Conservation (phyloP, 2,888 invertebrate genomes). For the Luffia ferchaultella region DNA sequence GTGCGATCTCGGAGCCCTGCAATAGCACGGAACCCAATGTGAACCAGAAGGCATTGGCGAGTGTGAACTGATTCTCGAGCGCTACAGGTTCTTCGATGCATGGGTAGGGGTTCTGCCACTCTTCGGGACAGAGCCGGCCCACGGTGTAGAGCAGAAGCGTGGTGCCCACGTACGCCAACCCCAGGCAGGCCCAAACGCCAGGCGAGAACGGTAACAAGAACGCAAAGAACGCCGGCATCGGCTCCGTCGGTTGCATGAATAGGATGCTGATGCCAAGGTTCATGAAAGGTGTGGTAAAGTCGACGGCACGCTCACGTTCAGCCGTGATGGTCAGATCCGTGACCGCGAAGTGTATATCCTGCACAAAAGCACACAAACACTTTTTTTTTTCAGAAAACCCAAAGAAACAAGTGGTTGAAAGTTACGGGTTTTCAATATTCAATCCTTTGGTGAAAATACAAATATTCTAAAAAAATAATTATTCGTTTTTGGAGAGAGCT, state of each 20-base stretch:
- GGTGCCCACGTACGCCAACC: slow-evolving; percentile 82
- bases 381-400: not conserved
- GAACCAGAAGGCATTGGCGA: slow-evolving; percentile 90
- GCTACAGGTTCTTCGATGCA: slow-evolving; percentile 83
- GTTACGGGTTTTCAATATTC: too few relatives aligned
- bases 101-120: slow-evolving; percentile 90
- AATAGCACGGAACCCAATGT: slow-evolving; percentile 85
- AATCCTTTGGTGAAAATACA: not conserved
- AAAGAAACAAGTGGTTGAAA: not conserved
- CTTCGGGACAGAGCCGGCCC: slow-evolving; percentile 83
- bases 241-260: slow-evolving; percentile 83
- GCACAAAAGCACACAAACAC: slow-evolving; percentile 17
- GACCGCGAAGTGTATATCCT: slow-evolving; percentile 90
- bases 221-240: slow-evolving; percentile 87
- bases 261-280: slow-evolving; percentile 91
- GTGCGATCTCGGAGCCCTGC: slow-evolving; percentile 88
- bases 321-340: slow-evolving; percentile 92
- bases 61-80: slow-evolving; percentile 85
- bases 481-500: too few relatives aligned
- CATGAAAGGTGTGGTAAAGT: slow-evolving; percentile 97
- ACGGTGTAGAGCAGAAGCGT: slow-evolving; percentile 82
- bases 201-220: slow-evolving; percentile 89
- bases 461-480: too few relatives aligned
- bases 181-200: slow-evolving; percentile 82
- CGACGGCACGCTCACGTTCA: slow-evolving; percentile 85